Evolutionary conservation across 2,888 invertebrate species (phyloP).

Genomic region (Ferrisia virgata): DNA sequence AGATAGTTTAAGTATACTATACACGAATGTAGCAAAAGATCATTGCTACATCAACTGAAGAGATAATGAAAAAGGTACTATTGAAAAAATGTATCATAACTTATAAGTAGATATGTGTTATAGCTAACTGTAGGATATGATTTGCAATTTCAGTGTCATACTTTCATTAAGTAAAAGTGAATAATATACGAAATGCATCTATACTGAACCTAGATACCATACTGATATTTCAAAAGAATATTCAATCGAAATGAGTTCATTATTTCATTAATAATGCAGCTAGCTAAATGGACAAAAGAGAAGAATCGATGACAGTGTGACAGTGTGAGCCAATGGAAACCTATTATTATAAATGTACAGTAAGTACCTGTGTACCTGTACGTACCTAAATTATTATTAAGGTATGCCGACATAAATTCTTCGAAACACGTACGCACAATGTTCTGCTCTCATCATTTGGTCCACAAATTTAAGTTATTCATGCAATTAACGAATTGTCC

Average conservation of each 20-base stretch:
- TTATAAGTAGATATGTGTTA: no score
- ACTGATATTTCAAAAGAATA: not conserved
- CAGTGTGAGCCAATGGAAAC: not conserved
- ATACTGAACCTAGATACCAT: not conserved
- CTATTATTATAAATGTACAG: not conserved
- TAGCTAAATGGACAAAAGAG: not conserved
- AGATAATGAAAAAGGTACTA: no score
- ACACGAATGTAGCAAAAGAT: no score
- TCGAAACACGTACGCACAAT: not conserved
- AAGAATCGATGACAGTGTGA: not conserved
- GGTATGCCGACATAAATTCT: no score
- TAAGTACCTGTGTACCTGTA: not conserved
- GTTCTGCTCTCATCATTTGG: not conserved
- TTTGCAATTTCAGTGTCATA: no score
- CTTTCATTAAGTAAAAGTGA: no score
- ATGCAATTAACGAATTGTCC: not conserved
- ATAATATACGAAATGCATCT: no score
- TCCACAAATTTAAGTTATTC: not conserved
- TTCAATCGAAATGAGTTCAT: not conserved
- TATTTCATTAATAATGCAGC: not conserved
- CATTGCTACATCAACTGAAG: no score
- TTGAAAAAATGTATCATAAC: no score
- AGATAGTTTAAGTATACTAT: no score
- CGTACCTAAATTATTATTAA: not conserved
- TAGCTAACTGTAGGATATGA: no score